A percentile compares a stretch with the other conserved stretches of the same genome.
Conservation (phyloP, 2,888 invertebrate genomes). For the Elegia similella region DNA sequence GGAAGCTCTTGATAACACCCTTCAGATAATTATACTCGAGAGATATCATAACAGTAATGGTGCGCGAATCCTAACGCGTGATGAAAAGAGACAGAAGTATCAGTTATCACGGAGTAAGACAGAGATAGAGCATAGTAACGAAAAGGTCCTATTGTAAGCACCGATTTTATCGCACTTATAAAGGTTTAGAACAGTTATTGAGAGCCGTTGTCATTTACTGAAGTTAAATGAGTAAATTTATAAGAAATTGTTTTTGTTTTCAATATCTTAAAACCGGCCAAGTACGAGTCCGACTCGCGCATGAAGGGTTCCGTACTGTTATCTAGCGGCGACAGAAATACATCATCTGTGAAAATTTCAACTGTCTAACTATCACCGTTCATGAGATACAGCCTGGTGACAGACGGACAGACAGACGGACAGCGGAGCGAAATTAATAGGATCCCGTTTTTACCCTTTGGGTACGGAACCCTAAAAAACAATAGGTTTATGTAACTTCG, state of each 20-base stretch:
- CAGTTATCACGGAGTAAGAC: background rate
- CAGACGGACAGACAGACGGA: no score
- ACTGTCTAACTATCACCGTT: no score
- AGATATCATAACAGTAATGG: background rate
- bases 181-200: background rate
- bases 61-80: background rate
- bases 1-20: constrained; percentile 3
- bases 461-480: no score
- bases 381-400: no score
- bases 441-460: no score
- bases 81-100: background rate
- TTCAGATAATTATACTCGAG: constrained; percentile 1
- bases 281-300: no score
- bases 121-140: background rate
- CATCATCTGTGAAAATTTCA: no score
- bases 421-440: no score
- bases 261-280: no score
- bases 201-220: background rate
- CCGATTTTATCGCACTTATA: constrained; percentile 2
- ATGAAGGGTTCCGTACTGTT: no score
- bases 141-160: constrained; percentile 4
- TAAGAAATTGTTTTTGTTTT: background rate
- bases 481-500: no score
- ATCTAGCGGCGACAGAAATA: no score
- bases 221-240: background rate